phyloP scores from a whole-genome alignment of 1,140 invertebrate genomes.

The Drosophila chauvacae region DNA sequence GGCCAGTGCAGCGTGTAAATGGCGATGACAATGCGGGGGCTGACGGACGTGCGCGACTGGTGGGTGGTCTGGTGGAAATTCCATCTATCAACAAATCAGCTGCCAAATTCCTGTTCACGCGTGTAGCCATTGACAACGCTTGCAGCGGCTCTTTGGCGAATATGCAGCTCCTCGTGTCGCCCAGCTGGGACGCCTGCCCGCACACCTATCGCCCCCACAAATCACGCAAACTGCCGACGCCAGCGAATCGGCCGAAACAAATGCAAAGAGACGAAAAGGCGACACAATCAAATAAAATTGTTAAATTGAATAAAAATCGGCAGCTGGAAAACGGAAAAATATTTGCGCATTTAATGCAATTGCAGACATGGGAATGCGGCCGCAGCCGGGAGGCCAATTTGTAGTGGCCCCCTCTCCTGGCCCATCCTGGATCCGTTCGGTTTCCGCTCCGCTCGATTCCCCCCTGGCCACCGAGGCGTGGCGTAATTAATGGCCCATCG shows the following conservation, averaged over 20 bases:
- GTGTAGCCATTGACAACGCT: conserved; percentile 75
- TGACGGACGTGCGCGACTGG: not conserved
- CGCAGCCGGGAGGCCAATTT: conserved; percentile 53
- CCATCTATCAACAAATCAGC: conserved; percentile 81
- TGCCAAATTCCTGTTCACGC: conserved; percentile 79
- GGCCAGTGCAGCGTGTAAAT: conserved; percentile 75
- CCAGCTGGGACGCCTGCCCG: conserved; percentile 1
- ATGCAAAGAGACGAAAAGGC: conserved; percentile 36
- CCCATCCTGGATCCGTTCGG: not conserved
- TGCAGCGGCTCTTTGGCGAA: conserved; percentile 12
- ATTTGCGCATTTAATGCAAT: conserved; percentile 79
- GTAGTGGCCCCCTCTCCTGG: conserved; percentile 23
- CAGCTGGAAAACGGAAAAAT: conserved; percentile 71
- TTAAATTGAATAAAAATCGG: conserved; percentile 82
- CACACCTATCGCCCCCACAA: conserved; percentile 16
- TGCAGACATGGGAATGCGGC: conserved; percentile 44
- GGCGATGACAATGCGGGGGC: conserved; percentile 69
- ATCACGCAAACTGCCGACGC: conserved; percentile 64
- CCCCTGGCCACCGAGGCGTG: conserved; percentile 38
- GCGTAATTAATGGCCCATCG: conserved; percentile 72
- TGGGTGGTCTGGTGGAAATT: conserved; percentile 37
- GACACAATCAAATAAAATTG: conserved; percentile 79
- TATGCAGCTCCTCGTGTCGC: not conserved
- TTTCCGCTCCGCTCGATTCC: not conserved
- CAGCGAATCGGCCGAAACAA: conserved; percentile 34